Conservation (phyloP, 2,797 vertebrate genomes). For the Lates japonicus region DNA sequence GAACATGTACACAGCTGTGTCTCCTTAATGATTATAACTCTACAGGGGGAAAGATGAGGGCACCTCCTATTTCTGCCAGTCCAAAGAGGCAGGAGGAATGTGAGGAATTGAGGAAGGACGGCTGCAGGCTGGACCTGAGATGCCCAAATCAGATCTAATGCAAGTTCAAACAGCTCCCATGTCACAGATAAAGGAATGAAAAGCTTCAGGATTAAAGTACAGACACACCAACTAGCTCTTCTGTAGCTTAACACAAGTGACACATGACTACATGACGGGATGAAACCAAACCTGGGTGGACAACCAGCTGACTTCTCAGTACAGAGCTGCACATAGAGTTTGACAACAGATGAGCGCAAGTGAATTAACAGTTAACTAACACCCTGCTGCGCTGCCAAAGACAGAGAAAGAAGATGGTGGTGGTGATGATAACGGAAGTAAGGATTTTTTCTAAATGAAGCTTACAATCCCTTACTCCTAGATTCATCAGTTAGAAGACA, state of each 20-base stretch:
- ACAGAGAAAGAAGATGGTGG: constrained; percentile 10
- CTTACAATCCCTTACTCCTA: neutral
- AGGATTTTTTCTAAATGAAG: neutral
- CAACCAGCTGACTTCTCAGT: neutral
- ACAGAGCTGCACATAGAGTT: neutral
- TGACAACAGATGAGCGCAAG: neutral
- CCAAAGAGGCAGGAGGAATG: constrained; percentile 44
- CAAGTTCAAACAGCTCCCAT: constrained; percentile 46
- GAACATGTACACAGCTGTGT: constrained; percentile 1
- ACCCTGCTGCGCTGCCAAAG: neutral
- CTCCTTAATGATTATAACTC: constrained; percentile 11
- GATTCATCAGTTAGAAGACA: neutral
- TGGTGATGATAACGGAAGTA: neutral
- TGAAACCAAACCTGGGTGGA: neutral
- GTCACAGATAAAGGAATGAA: neutral
- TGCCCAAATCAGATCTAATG: constrained; percentile 33
- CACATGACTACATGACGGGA: neutral
- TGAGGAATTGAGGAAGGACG: constrained; percentile 34
- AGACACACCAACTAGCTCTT: neutral
- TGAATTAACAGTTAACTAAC: constrained; percentile 2
- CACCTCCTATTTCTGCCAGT: constrained; percentile 12
- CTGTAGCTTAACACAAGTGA: neutral
- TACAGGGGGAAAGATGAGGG: neutral
- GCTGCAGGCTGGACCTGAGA: constrained; percentile 30
- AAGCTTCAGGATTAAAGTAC: neutral